Evolutionary conservation across 2,888 invertebrate species (phyloP).

Genomic region (Microctonus hyperodae): DNA sequence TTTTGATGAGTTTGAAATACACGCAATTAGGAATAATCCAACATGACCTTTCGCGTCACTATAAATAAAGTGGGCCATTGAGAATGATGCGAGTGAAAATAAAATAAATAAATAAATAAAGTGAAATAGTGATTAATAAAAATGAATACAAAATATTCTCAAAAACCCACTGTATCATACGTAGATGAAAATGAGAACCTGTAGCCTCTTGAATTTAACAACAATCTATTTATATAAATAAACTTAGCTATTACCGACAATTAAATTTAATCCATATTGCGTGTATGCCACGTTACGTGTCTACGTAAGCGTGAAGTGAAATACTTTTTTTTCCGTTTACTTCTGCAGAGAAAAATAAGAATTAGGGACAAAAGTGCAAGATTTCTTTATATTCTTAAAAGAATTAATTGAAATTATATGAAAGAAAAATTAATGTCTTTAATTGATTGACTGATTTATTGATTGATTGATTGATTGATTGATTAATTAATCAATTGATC

Average conservation of each 20-base stretch:
- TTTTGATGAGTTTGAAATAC: neutral
- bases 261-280: slow-evolving; percentile 58
- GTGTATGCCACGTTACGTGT: slow-evolving; percentile 53
- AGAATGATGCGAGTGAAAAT: neutral
- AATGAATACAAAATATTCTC: slow-evolving; percentile 21
- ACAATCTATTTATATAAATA: slow-evolving; percentile 59
- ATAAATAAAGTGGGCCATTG: slow-evolving; percentile 6
- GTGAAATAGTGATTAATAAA: slow-evolving; percentile 8
- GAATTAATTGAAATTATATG: neutral
- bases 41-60: slow-evolving; percentile 24
- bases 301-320: slow-evolving; percentile 44
- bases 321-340: slow-evolving; percentile 39
- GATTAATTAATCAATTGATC: neutral
- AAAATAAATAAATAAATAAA: slow-evolving; percentile 15
- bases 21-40: neutral
- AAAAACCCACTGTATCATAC: slow-evolving; percentile 45
- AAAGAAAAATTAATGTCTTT: slow-evolving; percentile 5
- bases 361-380: neutral
- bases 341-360: slow-evolving; percentile 8
- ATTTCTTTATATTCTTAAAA: neutral
- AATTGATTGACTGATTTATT: neutral
- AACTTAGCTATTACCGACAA: slow-evolving; percentile 58
- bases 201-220: slow-evolving; percentile 57
- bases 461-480: neutral
- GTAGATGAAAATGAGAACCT: slow-evolving; percentile 43